Evolutionary conservation across 2,888 invertebrate species (phyloP).

Genomic region (Ormyrus nitidulus): DNA sequence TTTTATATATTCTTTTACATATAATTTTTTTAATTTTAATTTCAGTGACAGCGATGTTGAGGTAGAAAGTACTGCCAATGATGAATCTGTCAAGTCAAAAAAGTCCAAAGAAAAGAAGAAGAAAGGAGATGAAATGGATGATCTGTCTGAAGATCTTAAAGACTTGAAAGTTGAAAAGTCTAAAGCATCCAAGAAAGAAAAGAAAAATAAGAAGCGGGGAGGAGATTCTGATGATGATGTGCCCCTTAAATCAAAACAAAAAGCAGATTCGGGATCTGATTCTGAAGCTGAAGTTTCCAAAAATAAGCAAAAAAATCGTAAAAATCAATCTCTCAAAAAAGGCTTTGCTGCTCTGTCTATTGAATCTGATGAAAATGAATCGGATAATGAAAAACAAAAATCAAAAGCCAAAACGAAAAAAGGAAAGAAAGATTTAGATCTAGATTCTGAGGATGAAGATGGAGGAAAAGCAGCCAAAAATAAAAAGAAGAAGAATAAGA

Average conservation of each 20-base stretch:
- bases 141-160: constrained; percentile 78
- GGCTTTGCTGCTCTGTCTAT: constrained; percentile 59
- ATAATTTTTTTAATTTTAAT: constrained; percentile 3
- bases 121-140: constrained; percentile 72
- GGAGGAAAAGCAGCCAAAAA: constrained; percentile 75
- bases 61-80: constrained; percentile 75
- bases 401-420: constrained; percentile 55
- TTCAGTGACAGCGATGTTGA: constrained; percentile 82
- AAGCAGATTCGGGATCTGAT: constrained; percentile 58
- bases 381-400: constrained; percentile 57
- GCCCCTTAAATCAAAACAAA: constrained; percentile 53
- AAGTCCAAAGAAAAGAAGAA: constrained; percentile 76
- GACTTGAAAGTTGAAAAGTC: constrained; percentile 79
- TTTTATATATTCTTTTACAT: too few relatives aligned
- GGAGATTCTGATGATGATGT: constrained; percentile 62
- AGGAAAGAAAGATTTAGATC: constrained; percentile 75
- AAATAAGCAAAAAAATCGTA: constrained; percentile 61
- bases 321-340: constrained; percentile 64
- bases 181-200: constrained; percentile 67
- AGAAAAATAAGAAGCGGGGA: constrained; percentile 74
- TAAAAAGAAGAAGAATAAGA: constrained; percentile 70
- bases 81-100: constrained; percentile 73
- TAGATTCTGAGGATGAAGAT: constrained; percentile 76
- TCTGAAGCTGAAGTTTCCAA: constrained; percentile 60
- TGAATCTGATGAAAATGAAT: constrained; percentile 62